Evolutionary conservation across 2,797 vertebrate species (phyloP).

Genomic region (Anabacerthia variegaticeps): DNA sequence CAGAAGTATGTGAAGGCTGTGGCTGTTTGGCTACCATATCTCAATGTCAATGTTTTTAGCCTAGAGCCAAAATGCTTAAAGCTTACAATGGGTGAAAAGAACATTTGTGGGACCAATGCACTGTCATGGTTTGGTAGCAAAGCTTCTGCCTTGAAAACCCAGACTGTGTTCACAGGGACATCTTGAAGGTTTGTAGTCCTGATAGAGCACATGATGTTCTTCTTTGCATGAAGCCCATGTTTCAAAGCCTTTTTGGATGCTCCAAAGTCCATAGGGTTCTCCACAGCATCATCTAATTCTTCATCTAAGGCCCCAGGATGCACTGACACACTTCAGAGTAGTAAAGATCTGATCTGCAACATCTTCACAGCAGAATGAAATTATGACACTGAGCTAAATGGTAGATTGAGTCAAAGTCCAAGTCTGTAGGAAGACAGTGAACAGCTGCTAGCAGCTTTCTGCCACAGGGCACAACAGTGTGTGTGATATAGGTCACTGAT

Average conservation of each 20-base stretch:
- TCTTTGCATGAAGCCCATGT: not conserved
- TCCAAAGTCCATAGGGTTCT: not conserved
- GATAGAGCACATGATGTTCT: not conserved
- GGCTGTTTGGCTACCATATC: not conserved
- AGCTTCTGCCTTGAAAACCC: not conserved
- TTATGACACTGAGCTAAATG: not conserved
- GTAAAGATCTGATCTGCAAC: not conserved
- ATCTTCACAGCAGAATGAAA: not conserved
- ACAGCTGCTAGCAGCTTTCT: not conserved
- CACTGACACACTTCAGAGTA: not conserved
- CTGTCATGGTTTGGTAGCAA: not conserved
- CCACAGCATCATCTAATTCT: not conserved
- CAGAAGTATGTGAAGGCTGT: not conserved
- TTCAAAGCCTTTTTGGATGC: not conserved
- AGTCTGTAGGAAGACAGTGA: not conserved
- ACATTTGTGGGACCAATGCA: not conserved
- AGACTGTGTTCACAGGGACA: not conserved
- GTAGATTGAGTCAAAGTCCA: not conserved
- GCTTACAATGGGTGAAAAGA: not conserved
- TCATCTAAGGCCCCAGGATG: not conserved
- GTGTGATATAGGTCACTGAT: not conserved
- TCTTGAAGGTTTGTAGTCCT: not conserved
- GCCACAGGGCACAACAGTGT: not conserved
- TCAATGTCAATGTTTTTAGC: not conserved
- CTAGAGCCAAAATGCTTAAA: not conserved